Conservation (phyloP, 2,113 vertebrate genomes). For the Dendrocopos noguchii region DNA sequence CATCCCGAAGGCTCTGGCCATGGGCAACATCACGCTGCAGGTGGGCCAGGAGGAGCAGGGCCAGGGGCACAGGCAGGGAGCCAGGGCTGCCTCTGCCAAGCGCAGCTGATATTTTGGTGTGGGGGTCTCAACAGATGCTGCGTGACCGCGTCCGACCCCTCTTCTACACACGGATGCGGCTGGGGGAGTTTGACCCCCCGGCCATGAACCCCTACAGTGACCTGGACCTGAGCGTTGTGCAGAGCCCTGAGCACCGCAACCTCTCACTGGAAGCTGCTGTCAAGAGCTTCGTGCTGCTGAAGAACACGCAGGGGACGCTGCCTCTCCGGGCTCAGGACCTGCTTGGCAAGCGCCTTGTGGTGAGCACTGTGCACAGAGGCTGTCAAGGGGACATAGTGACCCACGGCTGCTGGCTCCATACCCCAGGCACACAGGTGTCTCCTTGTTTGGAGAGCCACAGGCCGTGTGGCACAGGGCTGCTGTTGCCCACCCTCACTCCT, state of each 20-base stretch:
- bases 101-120: neutral
- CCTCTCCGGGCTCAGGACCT: slow-evolving; percentile 44
- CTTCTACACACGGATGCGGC: slow-evolving; percentile 67
- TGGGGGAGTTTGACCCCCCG: slow-evolving; percentile 73
- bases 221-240: slow-evolving; percentile 42
- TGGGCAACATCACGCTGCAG: slow-evolving; percentile 68
- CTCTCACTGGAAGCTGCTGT: slow-evolving; percentile 66
- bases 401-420: fast-evolving
- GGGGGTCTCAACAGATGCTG: slow-evolving; percentile 5
- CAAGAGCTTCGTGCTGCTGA: slow-evolving; percentile 74
- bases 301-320: slow-evolving; percentile 27
- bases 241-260: slow-evolving; percentile 53
- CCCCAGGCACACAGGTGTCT: fast-evolving
- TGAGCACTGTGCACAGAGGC: fast-evolving
- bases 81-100: neutral
- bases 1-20: slow-evolving; percentile 54
- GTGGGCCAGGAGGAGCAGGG: neutral
- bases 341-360: neutral
- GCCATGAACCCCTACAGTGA: slow-evolving; percentile 70
- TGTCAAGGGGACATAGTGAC: fast-evolving
- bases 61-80: fast-evolving
- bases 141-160: slow-evolving; percentile 61
- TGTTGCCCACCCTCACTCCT: neutral
- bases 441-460: neutral
- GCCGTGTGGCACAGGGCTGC: neutral